phyloP scores from a whole-genome alignment of 2,888 invertebrate genomes.

The Meliscaeva auricollis region DNA sequence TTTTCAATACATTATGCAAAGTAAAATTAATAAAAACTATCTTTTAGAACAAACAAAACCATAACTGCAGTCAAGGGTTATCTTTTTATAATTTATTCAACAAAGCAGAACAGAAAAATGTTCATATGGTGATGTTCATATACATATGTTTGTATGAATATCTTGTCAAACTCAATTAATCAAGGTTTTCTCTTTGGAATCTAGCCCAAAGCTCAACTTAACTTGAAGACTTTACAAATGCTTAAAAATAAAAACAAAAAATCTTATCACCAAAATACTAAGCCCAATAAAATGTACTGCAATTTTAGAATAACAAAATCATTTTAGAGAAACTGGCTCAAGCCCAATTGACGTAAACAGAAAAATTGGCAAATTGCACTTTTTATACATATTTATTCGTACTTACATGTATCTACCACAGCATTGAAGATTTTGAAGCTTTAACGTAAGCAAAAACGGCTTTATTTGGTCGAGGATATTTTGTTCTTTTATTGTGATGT shows the following conservation, averaged over 20 bases:
- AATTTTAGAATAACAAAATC: slow-evolving; percentile 23
- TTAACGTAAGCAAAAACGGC: not conserved
- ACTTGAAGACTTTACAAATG: not conserved
- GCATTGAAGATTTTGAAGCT: not conserved
- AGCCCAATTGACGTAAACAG: slow-evolving; percentile 75
- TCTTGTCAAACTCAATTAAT: slow-evolving; percentile 31
- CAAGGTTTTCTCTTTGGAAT: slow-evolving; percentile 29
- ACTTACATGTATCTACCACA: no score
- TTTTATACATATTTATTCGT: not conserved
- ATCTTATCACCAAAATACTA: slow-evolving; percentile 36
- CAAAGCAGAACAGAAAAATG: no score
- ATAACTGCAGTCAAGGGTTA: no score
- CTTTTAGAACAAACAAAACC: no score
- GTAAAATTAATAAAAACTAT: no score
- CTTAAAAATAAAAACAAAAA: slow-evolving; percentile 3
- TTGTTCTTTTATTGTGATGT: not conserved
- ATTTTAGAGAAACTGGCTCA: slow-evolving; percentile 67
- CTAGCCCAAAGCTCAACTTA: not conserved
- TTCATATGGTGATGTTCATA: no score
- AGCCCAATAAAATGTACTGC: slow-evolving; percentile 22
- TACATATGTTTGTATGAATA: no score
- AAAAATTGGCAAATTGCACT: slow-evolving; percentile 70
- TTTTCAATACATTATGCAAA: no score
- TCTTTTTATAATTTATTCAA: no score
- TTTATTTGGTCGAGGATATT: not conserved